Evolutionary conservation across 2,113 vertebrate species (phyloP).

Genomic region (Ceratotherium simum): DNA sequence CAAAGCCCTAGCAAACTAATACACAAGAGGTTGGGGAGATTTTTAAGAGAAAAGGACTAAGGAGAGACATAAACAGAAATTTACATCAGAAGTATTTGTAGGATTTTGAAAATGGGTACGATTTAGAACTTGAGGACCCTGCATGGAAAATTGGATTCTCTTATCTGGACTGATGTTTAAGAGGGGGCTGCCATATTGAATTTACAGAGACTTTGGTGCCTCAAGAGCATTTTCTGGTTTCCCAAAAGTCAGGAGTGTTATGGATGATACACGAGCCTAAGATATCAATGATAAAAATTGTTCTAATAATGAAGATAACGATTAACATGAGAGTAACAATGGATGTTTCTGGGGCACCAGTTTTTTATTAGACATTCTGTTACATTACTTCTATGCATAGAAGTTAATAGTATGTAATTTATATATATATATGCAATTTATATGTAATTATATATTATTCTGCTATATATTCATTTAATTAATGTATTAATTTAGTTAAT

Average conservation of each 20-base stretch:
- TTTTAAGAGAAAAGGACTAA: not conserved
- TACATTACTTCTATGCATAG: not conserved
- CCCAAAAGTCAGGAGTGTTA: too few relatives aligned
- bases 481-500: not conserved
- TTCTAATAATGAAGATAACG: not conserved
- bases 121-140: not conserved
- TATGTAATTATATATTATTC: not conserved
- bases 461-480: not conserved
- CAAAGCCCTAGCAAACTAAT: not conserved
- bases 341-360: too few relatives aligned
- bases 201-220: not conserved
- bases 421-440: not conserved
- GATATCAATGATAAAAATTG: not conserved
- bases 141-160: not conserved
- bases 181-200: not conserved
- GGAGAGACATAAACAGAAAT: not conserved
- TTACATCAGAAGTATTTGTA: not conserved
- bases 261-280: not conserved
- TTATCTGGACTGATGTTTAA: not conserved
- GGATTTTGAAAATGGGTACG: not conserved
- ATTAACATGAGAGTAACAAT: not conserved
- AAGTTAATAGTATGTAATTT: not conserved
- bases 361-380: not conserved
- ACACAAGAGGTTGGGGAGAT: not conserved
- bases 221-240: not conserved